Percentiles rank a stretch among this genome's conserved stretches.
Conservation (phyloP, 2,888 invertebrate species). For the Hyalella azteca region DNA sequence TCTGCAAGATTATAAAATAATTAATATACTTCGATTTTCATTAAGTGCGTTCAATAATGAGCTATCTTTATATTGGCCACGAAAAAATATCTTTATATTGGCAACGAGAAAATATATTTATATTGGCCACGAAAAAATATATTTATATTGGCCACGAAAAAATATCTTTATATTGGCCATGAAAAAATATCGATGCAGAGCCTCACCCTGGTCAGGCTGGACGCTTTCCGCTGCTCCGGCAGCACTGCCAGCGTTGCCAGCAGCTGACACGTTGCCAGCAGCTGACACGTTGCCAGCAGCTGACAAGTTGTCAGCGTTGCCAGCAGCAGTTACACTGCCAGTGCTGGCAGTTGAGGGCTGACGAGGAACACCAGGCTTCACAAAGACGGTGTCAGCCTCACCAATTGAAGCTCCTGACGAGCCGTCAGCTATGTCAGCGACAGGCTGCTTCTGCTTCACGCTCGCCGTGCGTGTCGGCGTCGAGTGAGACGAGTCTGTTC, state of each 20-base stretch:
- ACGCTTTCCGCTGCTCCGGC: neutral
- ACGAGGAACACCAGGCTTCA: neutral
- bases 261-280: neutral
- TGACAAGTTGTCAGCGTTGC: too few relatives aligned
- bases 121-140: too few relatives aligned
- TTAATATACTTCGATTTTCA: too few relatives aligned
- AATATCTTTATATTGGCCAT: too few relatives aligned
- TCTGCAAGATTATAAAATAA: too few relatives aligned
- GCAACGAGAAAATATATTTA: too few relatives aligned
- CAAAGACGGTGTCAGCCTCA: conserved; percentile 17
- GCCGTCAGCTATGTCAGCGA: neutral
- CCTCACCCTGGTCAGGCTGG: conserved; percentile 8
- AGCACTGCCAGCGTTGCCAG: neutral
- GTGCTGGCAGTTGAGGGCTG: neutral
- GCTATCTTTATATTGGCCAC: too few relatives aligned
- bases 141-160: too few relatives aligned
- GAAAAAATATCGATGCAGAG: too few relatives aligned
- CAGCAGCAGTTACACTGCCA: neutral
- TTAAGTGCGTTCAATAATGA: too few relatives aligned
- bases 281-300: neutral
- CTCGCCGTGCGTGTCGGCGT: conserved; percentile 1
- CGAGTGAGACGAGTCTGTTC: neutral
- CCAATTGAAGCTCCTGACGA: neutral
- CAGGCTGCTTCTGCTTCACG: neutral
- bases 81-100: too few relatives aligned